Evolutionary conservation across 2,113 vertebrate genomes (phyloP).

Genomic region (Opisthocomus hoazin): DNA sequence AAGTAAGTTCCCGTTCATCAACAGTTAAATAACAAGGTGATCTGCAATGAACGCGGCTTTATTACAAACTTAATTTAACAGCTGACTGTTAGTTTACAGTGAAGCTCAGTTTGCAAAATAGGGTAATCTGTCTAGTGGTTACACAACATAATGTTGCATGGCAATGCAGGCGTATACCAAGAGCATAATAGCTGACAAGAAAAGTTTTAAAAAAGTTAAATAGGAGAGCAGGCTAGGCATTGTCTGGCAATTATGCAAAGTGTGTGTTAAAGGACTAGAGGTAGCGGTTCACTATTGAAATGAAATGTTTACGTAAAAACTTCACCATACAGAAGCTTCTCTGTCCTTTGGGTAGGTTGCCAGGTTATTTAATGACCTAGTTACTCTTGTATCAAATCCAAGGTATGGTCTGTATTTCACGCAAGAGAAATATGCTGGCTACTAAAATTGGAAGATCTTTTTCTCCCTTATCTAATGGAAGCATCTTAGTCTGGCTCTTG

Average conservation of each 20-base stretch:
- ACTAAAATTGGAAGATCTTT: neutral
- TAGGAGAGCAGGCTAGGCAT: neutral
- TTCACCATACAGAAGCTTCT: neutral
- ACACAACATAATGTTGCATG: neutral
- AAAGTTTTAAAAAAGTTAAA: neutral
- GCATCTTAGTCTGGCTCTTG: neutral
- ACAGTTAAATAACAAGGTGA: neutral
- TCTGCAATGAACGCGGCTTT: neutral
- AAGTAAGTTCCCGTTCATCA: neutral
- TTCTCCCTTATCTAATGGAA: neutral
- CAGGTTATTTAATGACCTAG: neutral
- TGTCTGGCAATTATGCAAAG: neutral
- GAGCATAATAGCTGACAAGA: neutral
- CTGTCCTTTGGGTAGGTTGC: neutral
- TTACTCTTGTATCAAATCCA: neutral
- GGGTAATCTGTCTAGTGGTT: neutral
- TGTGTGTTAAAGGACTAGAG: neutral
- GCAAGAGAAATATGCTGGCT: neutral
- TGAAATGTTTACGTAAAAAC: neutral
- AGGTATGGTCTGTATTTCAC: neutral
- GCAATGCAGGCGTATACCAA: neutral
- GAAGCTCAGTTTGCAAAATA: neutral
- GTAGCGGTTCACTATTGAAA: neutral
- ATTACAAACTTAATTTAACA: neutral
- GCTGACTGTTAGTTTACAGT: neutral